A percentile compares a stretch with the other conserved stretches of the same genome.
Evolutionary conservation across 2,888 invertebrate genomes (phyloP).

Genomic region (Caprella mutica): DNA sequence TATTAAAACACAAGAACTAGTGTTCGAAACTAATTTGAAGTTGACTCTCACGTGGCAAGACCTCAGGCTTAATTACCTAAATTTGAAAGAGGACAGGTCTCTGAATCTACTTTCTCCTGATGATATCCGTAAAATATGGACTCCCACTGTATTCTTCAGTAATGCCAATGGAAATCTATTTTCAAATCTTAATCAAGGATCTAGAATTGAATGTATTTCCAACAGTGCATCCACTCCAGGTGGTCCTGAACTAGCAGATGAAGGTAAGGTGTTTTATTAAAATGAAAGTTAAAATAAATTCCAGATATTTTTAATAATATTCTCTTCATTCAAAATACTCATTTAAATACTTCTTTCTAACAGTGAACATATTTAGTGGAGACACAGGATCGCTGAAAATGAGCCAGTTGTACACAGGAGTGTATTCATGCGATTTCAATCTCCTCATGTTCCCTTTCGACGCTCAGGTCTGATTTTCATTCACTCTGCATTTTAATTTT

Average conservation of each 20-base stretch:
- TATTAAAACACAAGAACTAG: conserved; percentile 12
- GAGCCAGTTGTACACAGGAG: conserved; percentile 18
- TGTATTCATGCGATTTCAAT: conserved; percentile 20
- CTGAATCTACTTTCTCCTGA: conserved; percentile 21
- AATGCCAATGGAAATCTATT: conserved; percentile 22
- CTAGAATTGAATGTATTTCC: conserved; percentile 16
- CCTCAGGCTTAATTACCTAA: conserved; percentile 14
- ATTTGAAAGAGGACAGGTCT: conserved; percentile 23
- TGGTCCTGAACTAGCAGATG: conserved; percentile 11
- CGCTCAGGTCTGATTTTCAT: conserved; percentile 18
- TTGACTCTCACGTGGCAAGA: conserved; percentile 20
- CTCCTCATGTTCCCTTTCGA: conserved; percentile 32
- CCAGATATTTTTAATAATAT: neutral
- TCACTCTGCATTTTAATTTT: too few species aligned
- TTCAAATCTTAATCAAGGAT: conserved; percentile 13
- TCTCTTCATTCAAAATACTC: neutral
- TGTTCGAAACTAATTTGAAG: conserved; percentile 7
- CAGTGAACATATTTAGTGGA: conserved; percentile 18
- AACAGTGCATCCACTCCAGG: conserved; percentile 8
- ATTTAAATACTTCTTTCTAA: neutral
- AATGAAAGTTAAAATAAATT: neutral
- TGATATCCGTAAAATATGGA: conserved; percentile 15
- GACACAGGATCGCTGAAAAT: conserved; percentile 17
- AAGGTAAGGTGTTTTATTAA: conserved; percentile 15
- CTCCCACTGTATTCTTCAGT: conserved; percentile 17